Percentiles rank a stretch among this genome's conserved stretches.
phyloP scores from a whole-genome alignment of 1,140 invertebrate genomes.

The Kradibia gibbosae region DNA sequence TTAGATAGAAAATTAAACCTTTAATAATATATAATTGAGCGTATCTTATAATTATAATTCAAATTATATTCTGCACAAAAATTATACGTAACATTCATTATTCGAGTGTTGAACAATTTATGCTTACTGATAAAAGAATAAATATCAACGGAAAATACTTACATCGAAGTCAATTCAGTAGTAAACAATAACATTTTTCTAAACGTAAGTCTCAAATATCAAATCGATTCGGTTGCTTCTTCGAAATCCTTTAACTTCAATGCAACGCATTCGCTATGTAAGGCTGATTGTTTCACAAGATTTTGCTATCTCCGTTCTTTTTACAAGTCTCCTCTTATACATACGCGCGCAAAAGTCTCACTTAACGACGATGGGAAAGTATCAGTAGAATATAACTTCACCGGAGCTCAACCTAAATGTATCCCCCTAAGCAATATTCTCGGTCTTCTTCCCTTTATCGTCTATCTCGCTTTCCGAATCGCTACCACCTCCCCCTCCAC shows the following conservation, averaged over 20 bases:
- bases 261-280: background rate
- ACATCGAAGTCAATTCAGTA: no score
- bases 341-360: background rate
- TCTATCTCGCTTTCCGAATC: background rate
- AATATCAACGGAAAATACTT: no score
- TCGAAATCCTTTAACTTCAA: background rate
- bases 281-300: background rate
- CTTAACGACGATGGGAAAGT: no score
- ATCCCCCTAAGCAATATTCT: conserved; percentile 27
- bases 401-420: background rate
- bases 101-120: no score
- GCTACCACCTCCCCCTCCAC: no score
- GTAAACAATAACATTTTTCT: no score
- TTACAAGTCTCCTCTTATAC: background rate
- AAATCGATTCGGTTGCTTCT: background rate
- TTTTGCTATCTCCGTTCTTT: background rate
- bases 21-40: no score
- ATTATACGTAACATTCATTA: no score
- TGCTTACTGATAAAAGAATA: no score
- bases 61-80: no score
- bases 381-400: background rate
- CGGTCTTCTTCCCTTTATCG: background rate
- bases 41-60: no score
- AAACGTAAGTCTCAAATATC: background rate
- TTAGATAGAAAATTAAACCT: no score